These are phyloP conservation scores for Drosophila nebulosa DNA, from an alignment of 1,140 invertebrate genomes.

Conservation along the genomic window DNA sequence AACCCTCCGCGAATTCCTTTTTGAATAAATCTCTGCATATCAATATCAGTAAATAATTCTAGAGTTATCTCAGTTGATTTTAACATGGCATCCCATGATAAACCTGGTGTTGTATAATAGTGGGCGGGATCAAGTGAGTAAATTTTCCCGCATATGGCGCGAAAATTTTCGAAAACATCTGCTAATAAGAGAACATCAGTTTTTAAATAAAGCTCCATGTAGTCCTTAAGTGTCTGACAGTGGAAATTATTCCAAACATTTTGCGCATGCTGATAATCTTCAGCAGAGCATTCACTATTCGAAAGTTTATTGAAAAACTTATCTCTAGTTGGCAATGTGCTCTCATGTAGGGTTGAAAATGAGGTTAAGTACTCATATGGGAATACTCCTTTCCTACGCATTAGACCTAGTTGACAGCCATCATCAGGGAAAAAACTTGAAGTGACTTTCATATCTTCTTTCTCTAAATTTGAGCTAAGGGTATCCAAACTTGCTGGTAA, in stretches of 20 bases:
- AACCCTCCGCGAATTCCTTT: conserved; percentile 76
- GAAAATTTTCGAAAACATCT: conserved; percentile 18
- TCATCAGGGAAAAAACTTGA: conserved; percentile 20
- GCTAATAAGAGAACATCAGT: conserved; percentile 15
- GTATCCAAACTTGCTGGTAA: too few relatives aligned
- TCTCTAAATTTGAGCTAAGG: too few relatives aligned
- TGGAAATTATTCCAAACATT: not conserved
- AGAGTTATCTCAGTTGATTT: conserved; percentile 79
- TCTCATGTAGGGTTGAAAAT: conserved; percentile 59
- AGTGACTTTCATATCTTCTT: conserved; percentile 37
- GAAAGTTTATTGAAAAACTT: conserved; percentile 73
- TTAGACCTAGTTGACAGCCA: conserved; percentile 46
- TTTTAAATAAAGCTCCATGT: conserved; percentile 24
- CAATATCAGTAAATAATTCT: conserved; percentile 81
- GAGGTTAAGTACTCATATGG: conserved; percentile 69
- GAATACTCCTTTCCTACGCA: conserved; percentile 68
- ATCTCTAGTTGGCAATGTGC: conserved; percentile 55
- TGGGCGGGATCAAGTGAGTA: conserved; percentile 1
- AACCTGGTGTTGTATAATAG: too few relatives aligned
- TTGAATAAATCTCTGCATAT: conserved; percentile 80
- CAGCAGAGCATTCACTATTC: conserved; percentile 43
- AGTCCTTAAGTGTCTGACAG: conserved; percentile 24
- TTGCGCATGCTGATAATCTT: conserved; percentile 81
- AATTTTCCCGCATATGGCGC: not conserved
- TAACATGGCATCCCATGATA: conserved; percentile 81